Percentiles rank a stretch among this genome's conserved stretches.
Conservation (phyloP, 2,113 vertebrate species). For the Platichthys flesus region DNA sequence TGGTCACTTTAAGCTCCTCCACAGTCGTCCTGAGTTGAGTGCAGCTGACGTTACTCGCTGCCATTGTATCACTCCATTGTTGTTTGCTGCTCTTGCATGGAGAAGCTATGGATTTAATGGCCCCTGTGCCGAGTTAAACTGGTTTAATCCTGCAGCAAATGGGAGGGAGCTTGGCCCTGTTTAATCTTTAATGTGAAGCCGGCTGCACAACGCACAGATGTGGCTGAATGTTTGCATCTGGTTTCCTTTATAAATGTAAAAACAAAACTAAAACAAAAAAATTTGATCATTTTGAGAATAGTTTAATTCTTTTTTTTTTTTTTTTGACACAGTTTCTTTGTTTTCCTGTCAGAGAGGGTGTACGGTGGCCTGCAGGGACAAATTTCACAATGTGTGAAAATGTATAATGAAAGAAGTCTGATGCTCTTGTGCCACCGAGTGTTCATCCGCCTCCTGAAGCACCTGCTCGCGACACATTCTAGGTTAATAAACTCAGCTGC, state of each 20-base stretch:
- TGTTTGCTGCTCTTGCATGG: conserved; percentile 40
- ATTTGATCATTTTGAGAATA: too few relatives aligned
- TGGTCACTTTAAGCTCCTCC: conserved; percentile 35
- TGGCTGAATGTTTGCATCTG: conserved; percentile 18
- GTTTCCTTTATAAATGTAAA: neutral
- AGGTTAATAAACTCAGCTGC: neutral
- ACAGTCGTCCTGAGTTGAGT: conserved; percentile 8
- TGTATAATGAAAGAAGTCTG: too few relatives aligned
- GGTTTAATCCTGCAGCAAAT: conserved; percentile 60
- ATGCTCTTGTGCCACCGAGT: neutral
- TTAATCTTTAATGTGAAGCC: conserved; percentile 55
- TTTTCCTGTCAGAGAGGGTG: too few relatives aligned
- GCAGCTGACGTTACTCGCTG: conserved; percentile 37
- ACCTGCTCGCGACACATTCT: neutral
- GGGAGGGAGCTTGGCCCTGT: conserved; percentile 26
- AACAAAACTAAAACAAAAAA: too few relatives aligned
- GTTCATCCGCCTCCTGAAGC: too few relatives aligned
- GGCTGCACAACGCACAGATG: conserved; percentile 14
- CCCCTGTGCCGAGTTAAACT: conserved; percentile 30
- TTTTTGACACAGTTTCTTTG: too few relatives aligned
- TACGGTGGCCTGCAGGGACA: too few relatives aligned
- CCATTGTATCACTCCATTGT: conserved; percentile 51
- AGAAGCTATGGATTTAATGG: conserved; percentile 68
- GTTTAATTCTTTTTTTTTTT: too few relatives aligned
- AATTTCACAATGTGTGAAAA: too few relatives aligned